Percentiles rank a stretch among this genome's conserved stretches.
Evolutionary conservation across 2,888 invertebrate species (phyloP).

Genomic region (Agonopterix alstromeriana): DNA sequence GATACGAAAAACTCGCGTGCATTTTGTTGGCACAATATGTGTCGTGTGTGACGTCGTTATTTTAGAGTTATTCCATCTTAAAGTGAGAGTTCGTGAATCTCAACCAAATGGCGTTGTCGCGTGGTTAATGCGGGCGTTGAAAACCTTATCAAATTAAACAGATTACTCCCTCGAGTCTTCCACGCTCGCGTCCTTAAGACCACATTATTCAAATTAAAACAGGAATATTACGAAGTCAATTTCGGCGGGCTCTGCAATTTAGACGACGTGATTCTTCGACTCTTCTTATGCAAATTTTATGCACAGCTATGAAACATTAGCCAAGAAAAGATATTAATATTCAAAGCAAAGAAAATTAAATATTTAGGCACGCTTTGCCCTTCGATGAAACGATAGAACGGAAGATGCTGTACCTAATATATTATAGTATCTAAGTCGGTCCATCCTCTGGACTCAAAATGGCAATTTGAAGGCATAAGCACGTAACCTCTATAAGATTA

Average conservation of each 20-base stretch:
- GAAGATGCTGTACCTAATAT: no score
- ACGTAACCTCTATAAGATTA: no score
- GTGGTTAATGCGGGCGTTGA: constrained; percentile 14
- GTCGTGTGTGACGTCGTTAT: no score
- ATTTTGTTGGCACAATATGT: no score
- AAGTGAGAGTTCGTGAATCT: background rate
- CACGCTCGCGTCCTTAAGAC: constrained; percentile 7
- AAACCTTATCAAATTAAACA: constrained; percentile 32
- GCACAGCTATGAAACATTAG: constrained; percentile 25
- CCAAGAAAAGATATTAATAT: constrained; percentile 15
- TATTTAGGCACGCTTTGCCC: background rate
- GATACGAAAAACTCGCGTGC: no score
- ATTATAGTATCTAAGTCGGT: no score
- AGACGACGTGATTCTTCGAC: constrained; percentile 16
- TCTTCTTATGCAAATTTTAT: constrained; percentile 26
- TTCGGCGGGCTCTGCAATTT: constrained; percentile 25
- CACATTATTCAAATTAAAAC: constrained; percentile 48
- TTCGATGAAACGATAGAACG: no score
- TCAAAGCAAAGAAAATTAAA: constrained; percentile 7
- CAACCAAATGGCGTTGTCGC: background rate
- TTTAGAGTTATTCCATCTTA: no score
- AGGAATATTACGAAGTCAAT: constrained; percentile 39
- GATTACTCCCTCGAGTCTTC: constrained; percentile 28
- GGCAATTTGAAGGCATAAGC: no score
- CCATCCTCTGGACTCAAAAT: no score